Conservation (phyloP, 2,888 invertebrate species). For the Hesperia comma region DNA sequence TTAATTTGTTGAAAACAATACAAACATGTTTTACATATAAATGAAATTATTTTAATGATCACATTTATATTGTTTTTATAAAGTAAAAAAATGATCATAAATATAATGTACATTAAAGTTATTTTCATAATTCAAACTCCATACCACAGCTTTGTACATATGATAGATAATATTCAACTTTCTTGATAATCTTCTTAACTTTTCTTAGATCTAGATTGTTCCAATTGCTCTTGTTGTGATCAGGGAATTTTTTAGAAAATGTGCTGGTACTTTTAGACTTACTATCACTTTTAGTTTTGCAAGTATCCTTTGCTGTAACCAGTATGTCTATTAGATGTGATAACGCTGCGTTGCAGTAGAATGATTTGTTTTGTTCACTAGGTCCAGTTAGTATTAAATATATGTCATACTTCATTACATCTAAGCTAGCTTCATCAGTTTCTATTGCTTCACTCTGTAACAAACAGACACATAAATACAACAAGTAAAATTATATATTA, state of each 20-base stretch:
- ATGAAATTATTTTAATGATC: no score
- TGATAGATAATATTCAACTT: constrained; percentile 89
- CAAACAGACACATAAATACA: constrained; percentile 29
- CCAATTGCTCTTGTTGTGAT: constrained; percentile 75
- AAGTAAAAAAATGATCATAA: no score
- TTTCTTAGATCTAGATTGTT: constrained; percentile 80
- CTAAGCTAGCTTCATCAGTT: constrained; percentile 82
- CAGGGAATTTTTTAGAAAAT: constrained; percentile 84
- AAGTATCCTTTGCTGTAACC: constrained; percentile 64
- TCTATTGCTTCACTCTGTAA: constrained; percentile 84
- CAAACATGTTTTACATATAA: no score
- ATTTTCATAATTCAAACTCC: constrained; percentile 40
- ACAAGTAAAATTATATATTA: no score
- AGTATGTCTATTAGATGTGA: constrained; percentile 86
- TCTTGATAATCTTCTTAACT: constrained; percentile 84
- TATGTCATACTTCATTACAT: constrained; percentile 85
- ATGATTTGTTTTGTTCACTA: constrained; percentile 74
- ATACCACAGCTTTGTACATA: constrained; percentile 79
- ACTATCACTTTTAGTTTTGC: constrained; percentile 47
- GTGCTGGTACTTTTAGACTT: constrained; percentile 50
- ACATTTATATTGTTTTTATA: no score
- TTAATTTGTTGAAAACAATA: no score
- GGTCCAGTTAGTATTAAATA: constrained; percentile 85
- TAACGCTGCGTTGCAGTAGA: constrained; percentile 86
- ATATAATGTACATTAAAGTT: background rate